A percentile compares a stretch with the other conserved stretches of the same genome.
phyloP scores from a whole-genome alignment of 2,888 invertebrate species.

The Deroplatys truncata region DNA sequence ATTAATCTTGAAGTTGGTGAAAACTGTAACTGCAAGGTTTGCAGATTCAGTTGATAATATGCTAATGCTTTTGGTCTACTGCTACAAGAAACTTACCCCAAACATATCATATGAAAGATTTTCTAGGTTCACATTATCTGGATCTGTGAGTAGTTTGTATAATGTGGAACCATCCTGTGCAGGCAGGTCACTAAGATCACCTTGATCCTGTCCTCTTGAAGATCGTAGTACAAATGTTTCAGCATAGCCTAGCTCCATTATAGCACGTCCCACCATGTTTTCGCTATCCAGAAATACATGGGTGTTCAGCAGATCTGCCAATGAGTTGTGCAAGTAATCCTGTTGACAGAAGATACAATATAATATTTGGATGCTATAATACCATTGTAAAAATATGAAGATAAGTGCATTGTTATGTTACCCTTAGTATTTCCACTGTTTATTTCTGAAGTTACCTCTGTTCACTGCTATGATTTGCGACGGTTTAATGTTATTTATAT shows the following conservation, averaged over 20 bases:
- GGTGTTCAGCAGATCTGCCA: conserved; percentile 51
- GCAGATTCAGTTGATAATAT: too few relatives aligned
- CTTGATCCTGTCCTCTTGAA: conserved; percentile 47
- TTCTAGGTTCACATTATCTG: conserved; percentile 56
- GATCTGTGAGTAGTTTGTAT: conserved; percentile 55
- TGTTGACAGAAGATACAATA: conserved; percentile 32
- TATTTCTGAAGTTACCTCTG: too few relatives aligned
- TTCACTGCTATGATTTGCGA: too few relatives aligned
- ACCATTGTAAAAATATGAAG: not conserved
- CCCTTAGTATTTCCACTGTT: too few relatives aligned
- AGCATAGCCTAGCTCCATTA: conserved; percentile 53
- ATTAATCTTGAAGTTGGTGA: too few relatives aligned
- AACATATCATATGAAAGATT: conserved; percentile 54
- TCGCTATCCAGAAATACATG: conserved; percentile 51
- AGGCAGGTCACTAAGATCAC: conserved; percentile 50
- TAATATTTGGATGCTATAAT: not conserved
- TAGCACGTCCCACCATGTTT: conserved; percentile 47
- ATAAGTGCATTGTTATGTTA: not conserved
- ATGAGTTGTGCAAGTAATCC: conserved; percentile 48
- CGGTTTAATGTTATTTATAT: too few relatives aligned
- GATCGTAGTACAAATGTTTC: conserved; percentile 53
- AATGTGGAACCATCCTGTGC: conserved; percentile 54
- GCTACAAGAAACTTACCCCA: conserved; percentile 44
- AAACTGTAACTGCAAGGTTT: too few relatives aligned
- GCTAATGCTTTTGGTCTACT: too few relatives aligned